These are phyloP conservation scores for Eueremaeus valkanovi DNA, from an alignment of 2,888 invertebrate genomes.

Conservation along the genomic window DNA sequence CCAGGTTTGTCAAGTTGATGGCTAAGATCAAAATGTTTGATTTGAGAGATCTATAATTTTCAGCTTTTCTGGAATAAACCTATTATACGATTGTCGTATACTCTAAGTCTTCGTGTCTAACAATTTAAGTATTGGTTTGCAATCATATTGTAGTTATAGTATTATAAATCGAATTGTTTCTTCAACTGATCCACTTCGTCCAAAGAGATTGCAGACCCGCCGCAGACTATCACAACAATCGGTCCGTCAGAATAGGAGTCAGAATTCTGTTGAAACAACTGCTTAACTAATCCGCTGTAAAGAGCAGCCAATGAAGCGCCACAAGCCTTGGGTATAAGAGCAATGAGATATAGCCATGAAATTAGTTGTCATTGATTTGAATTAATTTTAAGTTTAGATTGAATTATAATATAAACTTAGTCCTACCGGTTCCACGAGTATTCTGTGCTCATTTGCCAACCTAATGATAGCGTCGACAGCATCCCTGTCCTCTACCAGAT, in stretches of 20 bases:
- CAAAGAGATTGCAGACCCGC: slow-evolving; percentile 61
- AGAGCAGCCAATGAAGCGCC: slow-evolving; percentile 56
- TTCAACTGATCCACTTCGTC: slow-evolving; percentile 57
- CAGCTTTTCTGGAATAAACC: too few relatives aligned
- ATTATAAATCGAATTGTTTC: slow-evolving; percentile 27
- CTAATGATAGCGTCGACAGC: slow-evolving; percentile 53
- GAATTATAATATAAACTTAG: background rate
- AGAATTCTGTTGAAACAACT: slow-evolving; percentile 49
- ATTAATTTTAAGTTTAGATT: background rate
- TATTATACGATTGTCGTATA: too few relatives aligned
- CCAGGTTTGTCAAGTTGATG: too few relatives aligned
- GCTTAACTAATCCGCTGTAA: slow-evolving; percentile 52
- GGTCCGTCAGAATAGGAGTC: slow-evolving; percentile 48
- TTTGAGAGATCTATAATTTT: too few relatives aligned
- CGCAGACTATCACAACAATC: slow-evolving; percentile 55
- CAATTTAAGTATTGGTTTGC: too few relatives aligned
- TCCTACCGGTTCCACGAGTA: slow-evolving; percentile 55
- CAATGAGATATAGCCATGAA: too few relatives aligned
- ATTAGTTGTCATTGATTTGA: too few relatives aligned
- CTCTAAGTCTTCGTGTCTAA: too few relatives aligned
- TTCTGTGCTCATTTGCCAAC: slow-evolving; percentile 56
- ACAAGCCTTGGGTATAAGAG: slow-evolving; percentile 51
- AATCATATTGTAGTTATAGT: too few relatives aligned
- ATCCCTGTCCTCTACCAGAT: slow-evolving; percentile 53
- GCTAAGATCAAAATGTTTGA: too few relatives aligned